These are phyloP conservation scores for Progne subis DNA, from an alignment of 2,113 vertebrate genomes.

Conservation along the genomic window DNA sequence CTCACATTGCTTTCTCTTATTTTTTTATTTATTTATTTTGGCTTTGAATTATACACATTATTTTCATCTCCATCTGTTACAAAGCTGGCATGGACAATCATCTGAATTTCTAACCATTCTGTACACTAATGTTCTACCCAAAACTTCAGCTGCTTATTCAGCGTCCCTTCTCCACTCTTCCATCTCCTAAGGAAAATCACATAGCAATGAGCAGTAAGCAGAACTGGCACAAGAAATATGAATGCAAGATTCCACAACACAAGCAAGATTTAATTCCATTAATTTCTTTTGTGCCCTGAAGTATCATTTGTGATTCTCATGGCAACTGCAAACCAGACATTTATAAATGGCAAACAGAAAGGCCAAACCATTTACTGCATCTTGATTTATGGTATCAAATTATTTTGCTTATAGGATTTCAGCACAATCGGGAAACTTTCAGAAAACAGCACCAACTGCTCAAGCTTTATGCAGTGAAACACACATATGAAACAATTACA, in stretches of 20 bases:
- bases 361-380: neutral
- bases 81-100: neutral
- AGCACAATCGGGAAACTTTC: neutral
- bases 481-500: neutral
- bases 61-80: too few species aligned
- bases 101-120: neutral
- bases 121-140: neutral
- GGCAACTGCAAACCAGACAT: neutral
- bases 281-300: neutral
- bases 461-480: neutral
- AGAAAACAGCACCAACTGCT: neutral
- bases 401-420: neutral
- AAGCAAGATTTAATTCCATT: neutral
- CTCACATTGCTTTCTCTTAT: too few species aligned
- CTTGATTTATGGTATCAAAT: neutral
- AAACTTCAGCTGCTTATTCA: neutral
- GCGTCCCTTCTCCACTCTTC: neutral
- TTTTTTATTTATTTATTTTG: too few species aligned
- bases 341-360: neutral
- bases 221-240: neutral
- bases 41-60: too few species aligned
- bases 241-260: neutral
- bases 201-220: neutral
- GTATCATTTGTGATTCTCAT: neutral
- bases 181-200: neutral